phyloP scores from a whole-genome alignment of 1,140 invertebrate species.

The Triops longicaudatus region DNA sequence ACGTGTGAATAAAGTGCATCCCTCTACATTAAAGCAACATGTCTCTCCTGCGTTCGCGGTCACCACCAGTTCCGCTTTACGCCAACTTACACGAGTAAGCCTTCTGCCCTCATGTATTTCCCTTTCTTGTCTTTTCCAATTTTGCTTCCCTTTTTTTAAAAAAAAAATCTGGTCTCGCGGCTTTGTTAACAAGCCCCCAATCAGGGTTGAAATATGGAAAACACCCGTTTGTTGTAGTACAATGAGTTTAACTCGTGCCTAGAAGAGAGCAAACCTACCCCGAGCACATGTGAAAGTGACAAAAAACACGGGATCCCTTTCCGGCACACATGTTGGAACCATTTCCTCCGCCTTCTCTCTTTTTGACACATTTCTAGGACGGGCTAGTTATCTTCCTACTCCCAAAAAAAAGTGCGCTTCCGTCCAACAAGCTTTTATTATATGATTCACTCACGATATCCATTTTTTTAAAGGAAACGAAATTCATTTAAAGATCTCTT shows the following conservation, averaged over 20 bases:
- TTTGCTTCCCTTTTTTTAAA: not conserved
- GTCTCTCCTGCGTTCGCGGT: not conserved
- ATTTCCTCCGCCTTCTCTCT: not conserved
- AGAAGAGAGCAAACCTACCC: not conserved
- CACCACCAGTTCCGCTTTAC: conserved; percentile 10
- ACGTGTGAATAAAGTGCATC: not conserved
- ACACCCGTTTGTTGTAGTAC: too few species aligned
- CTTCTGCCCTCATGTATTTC: not conserved
- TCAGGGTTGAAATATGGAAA: too few species aligned
- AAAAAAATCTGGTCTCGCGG: too few species aligned
- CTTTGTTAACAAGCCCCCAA: too few species aligned
- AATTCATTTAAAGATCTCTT: too few species aligned
- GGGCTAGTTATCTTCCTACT: not conserved
- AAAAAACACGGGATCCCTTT: not conserved
- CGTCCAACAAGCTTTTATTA: not conserved
- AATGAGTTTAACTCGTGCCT: not conserved
- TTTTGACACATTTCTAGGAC: not conserved
- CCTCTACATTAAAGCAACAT: not conserved
- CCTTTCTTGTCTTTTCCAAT: not conserved
- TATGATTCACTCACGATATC: too few species aligned
- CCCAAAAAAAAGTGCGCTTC: not conserved
- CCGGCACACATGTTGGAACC: not conserved
- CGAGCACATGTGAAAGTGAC: not conserved
- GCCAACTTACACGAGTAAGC: conserved; percentile 2
- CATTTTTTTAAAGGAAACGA: too few species aligned